These are phyloP conservation scores for Python bivittatus DNA, from an alignment of 2,113 vertebrate species.

Conservation along the genomic window DNA sequence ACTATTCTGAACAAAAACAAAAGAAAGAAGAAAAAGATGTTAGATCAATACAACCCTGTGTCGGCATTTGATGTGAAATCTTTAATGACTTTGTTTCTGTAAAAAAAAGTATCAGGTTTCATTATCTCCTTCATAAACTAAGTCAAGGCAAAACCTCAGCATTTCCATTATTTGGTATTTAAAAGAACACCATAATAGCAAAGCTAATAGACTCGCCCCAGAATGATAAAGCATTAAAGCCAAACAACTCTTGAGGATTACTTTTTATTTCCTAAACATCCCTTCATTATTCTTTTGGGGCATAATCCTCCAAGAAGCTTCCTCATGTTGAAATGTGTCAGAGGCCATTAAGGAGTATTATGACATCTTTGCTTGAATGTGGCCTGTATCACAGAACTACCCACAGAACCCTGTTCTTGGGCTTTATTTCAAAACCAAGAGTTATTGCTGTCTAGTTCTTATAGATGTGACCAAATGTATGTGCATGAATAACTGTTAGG, in stretches of 20 bases:
- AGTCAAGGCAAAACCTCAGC: conserved; percentile 47
- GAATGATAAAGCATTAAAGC: not conserved
- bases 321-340: not conserved
- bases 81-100: conserved; percentile 17
- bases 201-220: fast-evolving
- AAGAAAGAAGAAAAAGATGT: conserved; percentile 26
- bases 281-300: not conserved
- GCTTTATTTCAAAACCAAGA: not conserved
- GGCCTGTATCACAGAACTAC: not conserved
- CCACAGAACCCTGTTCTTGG: not conserved
- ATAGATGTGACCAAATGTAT: too few relatives aligned
- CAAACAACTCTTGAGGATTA: not conserved
- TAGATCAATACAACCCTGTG: conserved; percentile 52
- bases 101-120: conserved; percentile 29
- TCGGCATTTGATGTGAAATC: conserved; percentile 53
- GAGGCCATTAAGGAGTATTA: not conserved
- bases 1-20: conserved; percentile 28
- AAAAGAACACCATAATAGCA: conserved; percentile 29
- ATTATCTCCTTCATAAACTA: conserved; percentile 43
- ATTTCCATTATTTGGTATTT: conserved; percentile 1
- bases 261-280: conserved; percentile 28
- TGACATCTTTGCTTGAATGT: not conserved
- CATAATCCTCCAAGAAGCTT: not conserved
- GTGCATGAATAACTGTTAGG: too few relatives aligned
- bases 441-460: too few relatives aligned